These are phyloP conservation scores for Thysanoteuthis rhombus DNA, from an alignment of 2,888 invertebrate species.

Conservation along the genomic window DNA sequence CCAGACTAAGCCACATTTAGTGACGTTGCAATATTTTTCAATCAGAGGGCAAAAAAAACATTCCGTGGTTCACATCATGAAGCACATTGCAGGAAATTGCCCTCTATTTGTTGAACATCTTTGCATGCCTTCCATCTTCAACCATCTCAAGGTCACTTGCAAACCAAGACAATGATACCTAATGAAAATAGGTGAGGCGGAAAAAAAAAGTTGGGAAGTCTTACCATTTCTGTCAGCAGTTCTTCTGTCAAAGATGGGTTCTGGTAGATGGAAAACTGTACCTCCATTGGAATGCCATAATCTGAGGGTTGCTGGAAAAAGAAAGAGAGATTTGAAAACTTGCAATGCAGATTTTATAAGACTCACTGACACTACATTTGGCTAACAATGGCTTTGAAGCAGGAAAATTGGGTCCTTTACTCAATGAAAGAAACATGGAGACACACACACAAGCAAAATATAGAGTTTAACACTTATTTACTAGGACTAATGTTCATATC, in stretches of 20 bases:
- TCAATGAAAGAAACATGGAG: background rate
- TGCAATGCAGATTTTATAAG: background rate
- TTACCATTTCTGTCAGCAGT: slow-evolving; percentile 83
- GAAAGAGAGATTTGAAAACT: background rate
- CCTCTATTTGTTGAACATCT: no score
- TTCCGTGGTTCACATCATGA: no score
- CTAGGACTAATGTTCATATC: no score
- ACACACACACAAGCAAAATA: no score
- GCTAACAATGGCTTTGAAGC: background rate
- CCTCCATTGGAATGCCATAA: slow-evolving; percentile 89
- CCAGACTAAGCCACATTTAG: no score
- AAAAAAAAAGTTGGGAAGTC: slow-evolving; percentile 36
- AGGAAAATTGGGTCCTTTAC: background rate
- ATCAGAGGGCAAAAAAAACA: no score
- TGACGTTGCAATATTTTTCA: no score
- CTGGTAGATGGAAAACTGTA: slow-evolving; percentile 85
- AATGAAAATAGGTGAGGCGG: background rate
- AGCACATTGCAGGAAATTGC: no score
- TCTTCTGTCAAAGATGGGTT: slow-evolving; percentile 84
- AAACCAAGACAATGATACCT: background rate
- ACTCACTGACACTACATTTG: background rate
- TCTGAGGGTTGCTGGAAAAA: slow-evolving; percentile 82
- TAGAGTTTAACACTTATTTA: no score
- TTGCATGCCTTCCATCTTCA: no score
- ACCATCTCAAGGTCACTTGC: no score